Evolutionary conservation across 2,888 invertebrate genomes (phyloP), one percentile per base, ranked within the genome.

Genomic region (Hyposoter didymator): DNA sequence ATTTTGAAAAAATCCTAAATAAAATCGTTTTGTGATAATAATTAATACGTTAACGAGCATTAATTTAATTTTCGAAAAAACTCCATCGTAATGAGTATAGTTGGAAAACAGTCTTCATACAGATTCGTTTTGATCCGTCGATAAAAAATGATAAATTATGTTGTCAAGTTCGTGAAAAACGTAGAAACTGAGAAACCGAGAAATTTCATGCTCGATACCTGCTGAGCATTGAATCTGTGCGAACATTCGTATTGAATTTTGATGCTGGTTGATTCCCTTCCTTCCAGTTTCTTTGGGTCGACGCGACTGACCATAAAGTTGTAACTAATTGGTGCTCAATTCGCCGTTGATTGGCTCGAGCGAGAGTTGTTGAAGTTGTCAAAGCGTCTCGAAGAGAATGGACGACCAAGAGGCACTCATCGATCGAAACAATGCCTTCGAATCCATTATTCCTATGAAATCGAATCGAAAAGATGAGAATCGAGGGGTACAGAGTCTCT

Each of bases 241-340:
- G n/a, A n/a, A 19, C 4, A n/a, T 55, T 45, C 43, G 28, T 32
- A 75, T 45, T 14, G 43, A 49, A 28, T 67, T 74, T n/a, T 59
- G 49, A 69, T 52, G 45, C 14, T 19, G 2, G 17, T 47, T 55
- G 66, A 67, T 72, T 70, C 45, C 72, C 69, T 64, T 43, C 35
- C 69, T 47, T 62, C 76, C 73, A 28, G 66, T 69, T 72, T 67
- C 67, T 14, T 10, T 32, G 64, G 43, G 76, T 47, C 49, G 55
- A 49, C 55, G 69, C 70, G 32, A 19, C 62, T 45, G 69, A 62
- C 47, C 69, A 47, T 52, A 43, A 55, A 73, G 62, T 74, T 52
- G 32, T 62, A 52, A 78, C 62, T 82, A 84, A 84, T 84, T 84
- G 84, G 69, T 47, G 45, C 64, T 78, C 45, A 78, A 78, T 69